These are phyloP conservation scores for Adoxophyes honmai DNA, from an alignment of 1,140 invertebrate species.

Conservation along the genomic window DNA sequence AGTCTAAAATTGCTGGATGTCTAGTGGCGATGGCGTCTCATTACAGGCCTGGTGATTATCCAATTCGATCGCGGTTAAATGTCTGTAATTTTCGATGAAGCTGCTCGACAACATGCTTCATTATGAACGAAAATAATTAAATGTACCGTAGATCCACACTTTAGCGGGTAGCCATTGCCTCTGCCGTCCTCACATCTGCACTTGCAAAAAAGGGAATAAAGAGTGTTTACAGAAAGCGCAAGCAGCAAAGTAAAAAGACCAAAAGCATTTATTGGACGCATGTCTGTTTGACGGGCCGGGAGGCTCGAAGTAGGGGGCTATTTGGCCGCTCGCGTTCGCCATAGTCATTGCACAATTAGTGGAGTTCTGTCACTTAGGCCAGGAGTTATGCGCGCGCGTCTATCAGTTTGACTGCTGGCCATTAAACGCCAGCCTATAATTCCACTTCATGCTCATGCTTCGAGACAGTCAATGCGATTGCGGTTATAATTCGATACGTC, in stretches of 20 bases:
- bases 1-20: slow-evolving; percentile 40
- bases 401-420: background rate
- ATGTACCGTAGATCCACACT: slow-evolving; percentile 43
- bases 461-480: no score
- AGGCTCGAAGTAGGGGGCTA: no score
- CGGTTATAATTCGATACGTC: background rate
- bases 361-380: slow-evolving; percentile 29
- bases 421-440: slow-evolving; percentile 16
- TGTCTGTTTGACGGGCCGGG: background rate
- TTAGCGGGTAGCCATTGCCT: slow-evolving; percentile 30
- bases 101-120: slow-evolving; percentile 34
- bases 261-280: slow-evolving; percentile 3
- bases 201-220: slow-evolving; percentile 22
- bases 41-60: slow-evolving; percentile 49
- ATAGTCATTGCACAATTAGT: slow-evolving; percentile 41
- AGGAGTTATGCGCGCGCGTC: slow-evolving; percentile 23
- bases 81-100: slow-evolving; percentile 54
- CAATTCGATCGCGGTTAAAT: slow-evolving; percentile 51
- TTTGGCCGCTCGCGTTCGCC: slow-evolving; percentile 30
- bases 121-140: slow-evolving; percentile 47
- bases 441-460: slow-evolving; percentile 3
- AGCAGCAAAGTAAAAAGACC: slow-evolving; percentile 27
- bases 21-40: slow-evolving; percentile 35
- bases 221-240: slow-evolving; percentile 13
- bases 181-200: slow-evolving; percentile 30